phyloP scores from a whole-genome alignment of 2,113 vertebrate species.

The Lucifuga dentata region DNA sequence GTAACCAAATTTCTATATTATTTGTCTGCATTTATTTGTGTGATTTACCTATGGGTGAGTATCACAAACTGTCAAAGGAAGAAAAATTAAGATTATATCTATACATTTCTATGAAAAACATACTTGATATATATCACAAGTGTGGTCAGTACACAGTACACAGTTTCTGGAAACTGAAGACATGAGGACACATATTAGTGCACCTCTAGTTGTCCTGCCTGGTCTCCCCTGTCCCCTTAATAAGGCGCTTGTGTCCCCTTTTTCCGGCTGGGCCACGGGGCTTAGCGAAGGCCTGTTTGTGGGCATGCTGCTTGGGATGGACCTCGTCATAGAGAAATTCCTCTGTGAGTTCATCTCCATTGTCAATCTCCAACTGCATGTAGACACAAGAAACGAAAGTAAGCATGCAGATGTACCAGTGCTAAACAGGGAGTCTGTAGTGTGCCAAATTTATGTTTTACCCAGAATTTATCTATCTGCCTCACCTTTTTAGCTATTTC shows the following conservation, averaged over 20 bases:
- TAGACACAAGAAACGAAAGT: not conserved
- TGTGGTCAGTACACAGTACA: conserved; percentile 37
- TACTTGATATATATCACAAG: conserved; percentile 21
- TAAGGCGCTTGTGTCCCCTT: conserved; percentile 95
- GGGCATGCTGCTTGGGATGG: conserved; percentile 95
- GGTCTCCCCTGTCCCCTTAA: conserved; percentile 87
- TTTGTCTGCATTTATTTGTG: not conserved
- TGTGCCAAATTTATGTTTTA: not conserved
- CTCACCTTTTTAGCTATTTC: conserved; percentile 94
- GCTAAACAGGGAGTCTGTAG: not conserved
- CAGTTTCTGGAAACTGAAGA: conserved; percentile 30
- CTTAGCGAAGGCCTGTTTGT: conserved; percentile 96
- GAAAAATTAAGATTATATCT: conserved; percentile 21
- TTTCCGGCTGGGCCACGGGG: conserved; percentile 95
- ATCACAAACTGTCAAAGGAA: conserved; percentile 5
- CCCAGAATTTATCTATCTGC: conserved; percentile 9
- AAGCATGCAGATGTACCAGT: not conserved
- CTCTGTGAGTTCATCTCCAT: conserved; percentile 91
- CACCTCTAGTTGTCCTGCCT: conserved; percentile 78
- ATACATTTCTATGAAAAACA: conserved; percentile 36
- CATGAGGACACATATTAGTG: not conserved
- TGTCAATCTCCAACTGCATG: conserved; percentile 91
- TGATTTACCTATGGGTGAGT: conserved; percentile 14
- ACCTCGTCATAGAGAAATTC: conserved; percentile 96
- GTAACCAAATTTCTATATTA: no score